Conservation (phyloP, 2,888 invertebrate species). For the Stenichneumon culpator region DNA sequence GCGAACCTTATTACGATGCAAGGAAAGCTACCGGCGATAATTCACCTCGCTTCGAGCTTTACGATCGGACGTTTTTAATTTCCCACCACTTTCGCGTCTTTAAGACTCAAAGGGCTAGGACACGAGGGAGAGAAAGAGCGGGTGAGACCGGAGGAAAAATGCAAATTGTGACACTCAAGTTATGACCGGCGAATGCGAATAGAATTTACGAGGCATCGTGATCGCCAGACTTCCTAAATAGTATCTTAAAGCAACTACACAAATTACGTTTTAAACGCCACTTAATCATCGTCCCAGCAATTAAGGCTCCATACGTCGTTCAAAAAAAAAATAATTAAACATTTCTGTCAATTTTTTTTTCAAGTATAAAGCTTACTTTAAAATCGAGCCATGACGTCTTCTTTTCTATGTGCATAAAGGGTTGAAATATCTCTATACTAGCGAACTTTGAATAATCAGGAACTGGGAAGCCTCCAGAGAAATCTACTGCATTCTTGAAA, state of each 20-base stretch:
- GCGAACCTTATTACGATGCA: constrained; percentile 81
- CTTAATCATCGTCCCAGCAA: constrained; percentile 12
- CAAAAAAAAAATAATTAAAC: not conserved
- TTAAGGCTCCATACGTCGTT: not conserved
- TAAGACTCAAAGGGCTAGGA: constrained; percentile 48
- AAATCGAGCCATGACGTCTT: no score
- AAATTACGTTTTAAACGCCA: constrained; percentile 15
- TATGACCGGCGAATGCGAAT: constrained; percentile 74
- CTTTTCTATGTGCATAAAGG: no score
- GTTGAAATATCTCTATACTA: no score
- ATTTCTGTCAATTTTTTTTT: not conserved
- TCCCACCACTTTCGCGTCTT: constrained; percentile 73
- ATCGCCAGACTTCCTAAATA: constrained; percentile 35
- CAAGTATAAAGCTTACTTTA: no score
- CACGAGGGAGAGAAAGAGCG: constrained; percentile 42
- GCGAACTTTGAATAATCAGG: no score
- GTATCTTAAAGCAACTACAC: constrained; percentile 23
- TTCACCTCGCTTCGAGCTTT: constrained; percentile 82
- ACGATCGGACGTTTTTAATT: constrained; percentile 85
- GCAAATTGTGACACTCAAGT: constrained; percentile 83
- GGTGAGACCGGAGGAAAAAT: constrained; percentile 71
- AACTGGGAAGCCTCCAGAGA: no score
- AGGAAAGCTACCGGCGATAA: constrained; percentile 78
- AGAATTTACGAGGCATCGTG: constrained; percentile 65
- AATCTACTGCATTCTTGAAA: no score